Conservation (phyloP, 1,140 invertebrate species). For the Zaprionus capensis region DNA sequence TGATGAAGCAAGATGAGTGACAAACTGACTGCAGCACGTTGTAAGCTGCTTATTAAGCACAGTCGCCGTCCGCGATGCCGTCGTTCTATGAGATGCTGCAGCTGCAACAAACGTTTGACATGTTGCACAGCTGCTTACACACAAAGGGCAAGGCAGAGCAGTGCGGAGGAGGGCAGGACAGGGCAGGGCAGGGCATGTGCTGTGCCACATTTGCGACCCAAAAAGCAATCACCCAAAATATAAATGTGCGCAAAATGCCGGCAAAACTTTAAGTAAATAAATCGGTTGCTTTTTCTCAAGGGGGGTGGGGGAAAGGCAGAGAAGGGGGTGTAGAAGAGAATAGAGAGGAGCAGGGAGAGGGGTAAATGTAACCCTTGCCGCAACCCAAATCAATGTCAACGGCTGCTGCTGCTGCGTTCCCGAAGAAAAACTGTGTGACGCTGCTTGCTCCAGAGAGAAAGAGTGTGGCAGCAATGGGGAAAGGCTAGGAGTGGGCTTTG, state of each 20-base stretch:
- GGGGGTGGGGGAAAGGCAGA: background rate
- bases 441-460: background rate
- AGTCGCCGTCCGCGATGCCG: conserved; percentile 12
- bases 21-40: conserved; percentile 75
- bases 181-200: background rate
- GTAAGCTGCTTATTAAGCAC: conserved; percentile 77
- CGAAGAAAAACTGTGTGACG: background rate
- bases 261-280: conserved; percentile 72
- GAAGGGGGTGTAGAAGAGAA: background rate
- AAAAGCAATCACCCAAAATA: conserved; percentile 41
- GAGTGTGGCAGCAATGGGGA: background rate
- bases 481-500: background rate
- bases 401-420: conserved; percentile 32
- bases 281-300: conserved; percentile 70
- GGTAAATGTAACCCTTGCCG: conserved; percentile 13
- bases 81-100: background rate
- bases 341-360: background rate
- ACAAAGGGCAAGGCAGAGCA: background rate
- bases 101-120: conserved; percentile 40
- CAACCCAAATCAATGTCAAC: conserved; percentile 79
- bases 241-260: conserved; percentile 48
- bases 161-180: background rate
- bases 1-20: conserved; percentile 82
- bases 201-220: conserved; percentile 41
- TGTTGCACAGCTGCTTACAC: conserved; percentile 32